Evolutionary conservation across 1,140 invertebrate species (phyloP).

Genomic region (Ceratina japonica): DNA sequence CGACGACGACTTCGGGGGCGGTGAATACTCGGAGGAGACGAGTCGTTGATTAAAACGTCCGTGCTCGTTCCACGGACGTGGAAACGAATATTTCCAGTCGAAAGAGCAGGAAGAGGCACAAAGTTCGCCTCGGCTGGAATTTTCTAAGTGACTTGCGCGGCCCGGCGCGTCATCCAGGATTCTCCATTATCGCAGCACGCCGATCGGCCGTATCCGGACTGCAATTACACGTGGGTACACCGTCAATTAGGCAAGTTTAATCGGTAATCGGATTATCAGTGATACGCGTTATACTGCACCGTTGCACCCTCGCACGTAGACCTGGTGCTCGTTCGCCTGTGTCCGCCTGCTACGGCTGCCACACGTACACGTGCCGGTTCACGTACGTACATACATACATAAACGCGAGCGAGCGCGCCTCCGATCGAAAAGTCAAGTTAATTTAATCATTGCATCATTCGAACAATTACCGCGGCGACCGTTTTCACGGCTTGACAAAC

Average conservation of each 20-base stretch:
- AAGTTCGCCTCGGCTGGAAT: constrained; percentile 16
- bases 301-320: constrained; percentile 11
- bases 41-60: constrained; percentile 12
- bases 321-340: too few species aligned
- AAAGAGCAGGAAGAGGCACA: not conserved
- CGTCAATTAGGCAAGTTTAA: constrained; percentile 65
- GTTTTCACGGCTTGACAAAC: constrained; percentile 26
- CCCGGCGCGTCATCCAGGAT: constrained; percentile 17
- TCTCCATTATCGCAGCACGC: constrained; percentile 50
- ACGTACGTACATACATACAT: too few species aligned
- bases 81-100: not conserved
- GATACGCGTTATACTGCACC: constrained; percentile 55
- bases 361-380: not conserved
- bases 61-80: not conserved
- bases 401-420: not conserved
- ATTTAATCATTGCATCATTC: constrained; percentile 44
- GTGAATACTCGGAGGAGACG: not conserved
- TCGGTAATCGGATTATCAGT: constrained; percentile 60
- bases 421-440: constrained; percentile 50
- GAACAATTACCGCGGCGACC: constrained; percentile 37
- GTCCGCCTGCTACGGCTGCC: not conserved
- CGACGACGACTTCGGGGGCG: not conserved
- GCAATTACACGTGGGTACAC: constrained; percentile 57
- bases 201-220: constrained; percentile 42
- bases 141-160: constrained; percentile 43